Evolutionary conservation across 2,113 vertebrate species (phyloP), one percentile per base, ranked within the genome.

Genomic region (Jacana jacana): DNA sequence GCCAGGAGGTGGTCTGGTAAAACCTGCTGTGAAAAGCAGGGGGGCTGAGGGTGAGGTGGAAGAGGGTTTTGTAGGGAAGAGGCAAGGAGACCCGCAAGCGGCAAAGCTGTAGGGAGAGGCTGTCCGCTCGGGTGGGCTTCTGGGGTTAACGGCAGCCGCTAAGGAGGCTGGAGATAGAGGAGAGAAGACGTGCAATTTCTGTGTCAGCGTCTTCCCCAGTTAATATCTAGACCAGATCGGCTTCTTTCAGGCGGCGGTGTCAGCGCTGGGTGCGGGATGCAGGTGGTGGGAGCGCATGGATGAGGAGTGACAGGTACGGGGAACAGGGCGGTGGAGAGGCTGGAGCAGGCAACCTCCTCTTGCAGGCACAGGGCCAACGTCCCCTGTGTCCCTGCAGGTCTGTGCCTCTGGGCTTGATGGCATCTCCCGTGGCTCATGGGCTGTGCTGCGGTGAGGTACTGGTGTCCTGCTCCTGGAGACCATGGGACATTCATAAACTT

Each of bases 91-190:
- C 6, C 4, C 0, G 0, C 0, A 3, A 31, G 63, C 0, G 0
- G 20, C 28, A 54, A n/a, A 73, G 24, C 79, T 28, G 49, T 18
- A 13, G 35, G 52, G 49, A 63, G 24, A 39, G 20, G 16, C 51
- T 33, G 27, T n/a, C n/a, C 0, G 1, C 57, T 72, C 1, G 0
- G 44, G 1, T 14, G 85, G 71, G 4, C 28, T 37, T 35, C 0
- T 5, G 42, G n/a, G 52, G 55, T 46, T 88, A 77, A 33, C 7
- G 13, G 79, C 49, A 61, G 60, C 54, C 1, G 0, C 51, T 66
- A 63, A 39, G 14, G 81, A 85, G 65, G 66, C 66, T 83, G 82
- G 54, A 76, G 52, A 9, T 13, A 14, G 35, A 72, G 75, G 39
- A 72, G 79, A 46, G 64, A 49, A 54, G 68, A 64, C 0, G 0